Percentiles rank a stretch among this genome's conserved stretches.
Evolutionary conservation across 64 coral and sea anemone species (phyloP).

Genomic region (Actinia equina): DNA sequence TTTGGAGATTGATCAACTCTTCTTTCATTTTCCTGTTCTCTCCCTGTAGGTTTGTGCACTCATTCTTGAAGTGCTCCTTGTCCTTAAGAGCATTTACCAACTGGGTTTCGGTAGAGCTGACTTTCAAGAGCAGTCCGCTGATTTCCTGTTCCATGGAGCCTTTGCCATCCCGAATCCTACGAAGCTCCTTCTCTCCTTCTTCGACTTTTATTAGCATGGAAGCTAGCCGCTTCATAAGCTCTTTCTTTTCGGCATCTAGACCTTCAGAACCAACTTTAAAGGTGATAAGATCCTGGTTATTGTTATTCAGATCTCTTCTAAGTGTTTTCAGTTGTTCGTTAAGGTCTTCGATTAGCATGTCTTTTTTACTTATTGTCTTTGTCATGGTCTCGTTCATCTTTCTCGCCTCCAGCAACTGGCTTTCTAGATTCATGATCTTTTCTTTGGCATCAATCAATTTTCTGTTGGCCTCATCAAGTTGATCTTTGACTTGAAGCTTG

Average conservation of each 20-base stretch:
- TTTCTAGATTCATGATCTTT: constrained; percentile 78
- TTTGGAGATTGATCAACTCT: constrained; percentile 69
- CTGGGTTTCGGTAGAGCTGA: constrained; percentile 82
- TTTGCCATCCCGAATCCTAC: constrained; percentile 64
- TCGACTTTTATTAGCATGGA: constrained; percentile 56
- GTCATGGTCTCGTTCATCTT: constrained; percentile 90
- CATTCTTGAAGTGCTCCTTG: constrained; percentile 83
- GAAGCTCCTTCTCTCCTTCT: constrained; percentile 72
- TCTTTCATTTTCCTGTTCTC: constrained; percentile 79
- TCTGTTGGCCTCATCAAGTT: constrained; percentile 60
- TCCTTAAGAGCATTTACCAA: constrained; percentile 76
- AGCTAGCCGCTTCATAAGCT: constrained; percentile 50
- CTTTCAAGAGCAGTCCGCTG: constrained; percentile 56
- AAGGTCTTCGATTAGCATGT: constrained; percentile 78
- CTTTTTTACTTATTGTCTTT: constrained; percentile 73
- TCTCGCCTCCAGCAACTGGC: constrained; percentile 81
- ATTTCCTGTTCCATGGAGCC: constrained; percentile 89
- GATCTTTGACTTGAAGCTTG: constrained; percentile 76
- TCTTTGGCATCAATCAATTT: constrained; percentile 75
- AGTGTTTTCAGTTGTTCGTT: constrained; percentile 54
- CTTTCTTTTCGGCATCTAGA: constrained; percentile 70
- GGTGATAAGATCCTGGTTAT: constrained; percentile 73
- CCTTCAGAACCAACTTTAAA: constrained; percentile 67
- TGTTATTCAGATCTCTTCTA: constrained; percentile 64
- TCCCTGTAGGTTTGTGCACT: constrained; percentile 53